phyloP scores from a whole-genome alignment of 2,888 invertebrate genomes.

The Tipula unca region DNA sequence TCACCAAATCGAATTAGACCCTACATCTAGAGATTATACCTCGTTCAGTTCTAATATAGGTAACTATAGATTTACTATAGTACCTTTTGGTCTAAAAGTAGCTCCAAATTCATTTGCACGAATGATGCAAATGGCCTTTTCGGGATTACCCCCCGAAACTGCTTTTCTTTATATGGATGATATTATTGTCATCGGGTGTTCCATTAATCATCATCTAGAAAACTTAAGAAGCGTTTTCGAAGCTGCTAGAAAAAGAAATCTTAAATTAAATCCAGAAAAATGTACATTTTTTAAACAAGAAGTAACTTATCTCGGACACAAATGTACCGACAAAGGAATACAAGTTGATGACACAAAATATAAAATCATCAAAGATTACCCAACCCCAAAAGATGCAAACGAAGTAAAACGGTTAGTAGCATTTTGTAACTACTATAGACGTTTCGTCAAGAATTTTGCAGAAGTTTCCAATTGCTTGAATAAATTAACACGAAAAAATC shows the following conservation, averaged over 20 bases:
- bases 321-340: slow-evolving; percentile 21
- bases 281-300: slow-evolving; percentile 22
- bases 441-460: neutral
- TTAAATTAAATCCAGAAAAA: slow-evolving; percentile 26
- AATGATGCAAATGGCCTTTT: slow-evolving; percentile 28
- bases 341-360: slow-evolving; percentile 23
- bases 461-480: neutral
- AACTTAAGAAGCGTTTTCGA: slow-evolving; percentile 22
- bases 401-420: no score
- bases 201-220: slow-evolving; percentile 25
- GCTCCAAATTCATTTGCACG: no score
- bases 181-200: slow-evolving; percentile 25
- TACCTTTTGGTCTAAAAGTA: no score
- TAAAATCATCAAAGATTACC: no score
- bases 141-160: slow-evolving; percentile 26
- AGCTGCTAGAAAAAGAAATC: slow-evolving; percentile 18
- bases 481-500: no score
- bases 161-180: slow-evolving; percentile 29
- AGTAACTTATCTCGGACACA: slow-evolving; percentile 25
- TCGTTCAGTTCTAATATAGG: no score
- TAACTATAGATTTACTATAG: no score
- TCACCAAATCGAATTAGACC: no score
- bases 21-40: no score
- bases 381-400: no score
- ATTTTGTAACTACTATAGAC: neutral